Base-by-base conservation (phyloP, 2,113 vertebrate species). In the Amia ocellicauda region DNA sequence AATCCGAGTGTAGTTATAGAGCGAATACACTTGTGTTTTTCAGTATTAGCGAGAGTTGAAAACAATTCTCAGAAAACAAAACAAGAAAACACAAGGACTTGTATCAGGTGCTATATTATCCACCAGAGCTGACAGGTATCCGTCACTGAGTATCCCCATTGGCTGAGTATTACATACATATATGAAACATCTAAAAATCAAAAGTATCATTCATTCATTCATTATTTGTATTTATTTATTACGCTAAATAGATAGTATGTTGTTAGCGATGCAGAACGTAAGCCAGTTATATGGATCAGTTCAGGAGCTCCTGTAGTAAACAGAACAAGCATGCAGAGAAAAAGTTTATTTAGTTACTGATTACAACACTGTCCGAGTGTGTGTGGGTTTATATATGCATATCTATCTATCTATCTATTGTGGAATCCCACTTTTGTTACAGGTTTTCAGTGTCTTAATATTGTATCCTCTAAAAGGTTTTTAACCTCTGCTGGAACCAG, bases 261-360 rank as follows among this genome's bases (percentile, higher is more conserved):
- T 24, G 51, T 53, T 55, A 24, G 55, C 7, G 29, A 24, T 17
- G 57, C 63, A 83, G 82, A 80, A 80, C 86, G 42, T 7, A 43
- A 75, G 65, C 64, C 47, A 58, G 67, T 52, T 55, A 69, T 63
- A 69, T 55, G 55, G 64, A 14, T 47, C 43, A 47, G 43, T 47
- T 47, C 43, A 47, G 41, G 58, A 49, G 60, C 64, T 70, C 71
- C 27, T 61, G 72, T 64, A 58, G 69, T 74, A 66, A 77, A 66
- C 67, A 42, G 59, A 59, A 57, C 50, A 26, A 19, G 45, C 43
- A 45, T 62, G 31, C 23, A 24, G 43, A 62, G 67, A 58, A 62
- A 67, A 53, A 70, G 68, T 65, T 63, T 72, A 64, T 76, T 71
- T 63, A 62, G 56, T 53, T 26, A 23, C 58, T 10, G 62, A 64